Evolutionary conservation across 2,797 vertebrate species (phyloP), one percentile per base, ranked within the genome.

Genomic region (Silurus lanzhouensis): DNA sequence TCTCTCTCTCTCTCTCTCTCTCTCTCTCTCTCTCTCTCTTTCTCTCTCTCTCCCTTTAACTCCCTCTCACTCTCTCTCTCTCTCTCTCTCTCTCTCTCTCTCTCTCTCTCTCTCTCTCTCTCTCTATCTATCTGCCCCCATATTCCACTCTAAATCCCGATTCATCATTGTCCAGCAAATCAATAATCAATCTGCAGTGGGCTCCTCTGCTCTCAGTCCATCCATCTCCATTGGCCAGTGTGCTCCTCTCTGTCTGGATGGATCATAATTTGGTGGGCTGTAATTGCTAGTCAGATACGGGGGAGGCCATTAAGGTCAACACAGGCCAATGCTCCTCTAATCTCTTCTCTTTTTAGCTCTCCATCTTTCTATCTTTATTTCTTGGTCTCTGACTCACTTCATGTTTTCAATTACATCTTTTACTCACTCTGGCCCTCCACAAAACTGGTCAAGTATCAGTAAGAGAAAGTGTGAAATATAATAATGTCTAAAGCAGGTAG

Each of bases 111-210:
- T 82, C 64, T 74, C 70, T 67, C 83, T 58, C 75, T 27, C 76
- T 63, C 72, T 55, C 82, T 2, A 3, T 38, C 38, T 38, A 4
- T 88, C 88, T 78, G 77, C 70, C 85, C 76, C 87, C 85, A 88
- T 74, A 88, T 79, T 89, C 84, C 91, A 91, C 91, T 92, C 90
- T 92, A 91, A 91, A 92, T 92, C 93, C 91, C 91, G 57, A 95
- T 96, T 94, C 93, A 95, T 96, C 95, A 94, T 93, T 95, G 95
- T 95, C 95, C 92, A 85, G 88, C 93, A 93, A 94, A 96, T 96
- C 95, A 95, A 96, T 96, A 96, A 95, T 96, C 95, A 96, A 95
- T 96, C 94, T 95, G 91, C 94, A 92, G 90, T 38, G 64, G 86
- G 83, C 79, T 92, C 91, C 92, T 93, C 91, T 89, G 88, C 91